Evolutionary conservation across 1,140 invertebrate species (phyloP).

Genomic region (Drosophila novamexicana): DNA sequence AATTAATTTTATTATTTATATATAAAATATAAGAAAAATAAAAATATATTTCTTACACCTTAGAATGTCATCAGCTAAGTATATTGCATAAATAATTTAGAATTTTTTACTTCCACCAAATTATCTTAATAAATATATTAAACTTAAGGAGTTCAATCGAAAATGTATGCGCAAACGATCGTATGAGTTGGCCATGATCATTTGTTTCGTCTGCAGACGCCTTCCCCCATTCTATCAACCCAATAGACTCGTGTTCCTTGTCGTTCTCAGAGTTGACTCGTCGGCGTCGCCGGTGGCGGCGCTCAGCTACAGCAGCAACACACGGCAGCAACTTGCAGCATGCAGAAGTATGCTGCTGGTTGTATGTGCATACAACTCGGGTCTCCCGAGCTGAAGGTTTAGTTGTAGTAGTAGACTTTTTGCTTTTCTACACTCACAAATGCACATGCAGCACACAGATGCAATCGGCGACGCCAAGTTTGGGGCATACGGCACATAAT

Average conservation of each 20-base stretch:
- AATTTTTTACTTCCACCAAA: no score
- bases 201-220: neutral
- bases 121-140: no score
- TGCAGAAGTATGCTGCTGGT: slow-evolving; percentile 7
- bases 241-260: slow-evolving; percentile 8
- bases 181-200: neutral
- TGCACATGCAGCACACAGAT: slow-evolving; percentile 25
- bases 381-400: slow-evolving; percentile 39
- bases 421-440: slow-evolving; percentile 59
- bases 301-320: slow-evolving; percentile 69
- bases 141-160: neutral
- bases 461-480: slow-evolving; percentile 5
- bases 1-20: no score
- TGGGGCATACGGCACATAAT: slow-evolving; percentile 63
- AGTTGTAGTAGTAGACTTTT: slow-evolving; percentile 81
- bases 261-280: slow-evolving; percentile 9
- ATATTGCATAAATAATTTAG: no score
- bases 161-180: neutral
- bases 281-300: slow-evolving; percentile 31
- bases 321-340: slow-evolving; percentile 41
- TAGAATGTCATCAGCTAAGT: no score
- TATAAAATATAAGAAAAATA: no score
- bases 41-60: no score
- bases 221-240: neutral
- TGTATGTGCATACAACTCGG: slow-evolving; percentile 1